Conservation (phyloP, 2,888 invertebrate species). For the Amphimallon solstitiale region DNA sequence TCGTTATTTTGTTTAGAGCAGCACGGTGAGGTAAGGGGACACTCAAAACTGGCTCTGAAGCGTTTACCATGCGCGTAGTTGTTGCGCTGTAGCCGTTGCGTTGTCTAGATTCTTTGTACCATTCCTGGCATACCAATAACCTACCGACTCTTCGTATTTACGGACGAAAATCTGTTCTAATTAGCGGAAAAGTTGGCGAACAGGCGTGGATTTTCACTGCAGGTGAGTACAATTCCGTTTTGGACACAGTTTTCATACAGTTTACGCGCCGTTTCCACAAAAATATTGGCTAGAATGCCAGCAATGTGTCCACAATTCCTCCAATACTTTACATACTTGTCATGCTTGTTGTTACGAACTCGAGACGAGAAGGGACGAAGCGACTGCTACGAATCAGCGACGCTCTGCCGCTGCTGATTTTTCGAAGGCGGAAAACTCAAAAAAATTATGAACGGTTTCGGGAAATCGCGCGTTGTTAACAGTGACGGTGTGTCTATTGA, state of each 20-base stretch:
- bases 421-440: conserved; percentile 51
- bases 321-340: conserved; percentile 83
- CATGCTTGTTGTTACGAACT: conserved; percentile 73
- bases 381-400: conserved; percentile 52
- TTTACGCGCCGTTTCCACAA: conserved; percentile 68
- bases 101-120: conserved; percentile 98
- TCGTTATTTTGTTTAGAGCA: conserved; percentile 3
- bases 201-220: conserved; percentile 73
- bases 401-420: conserved; percentile 46
- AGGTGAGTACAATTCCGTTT: conserved; percentile 77
- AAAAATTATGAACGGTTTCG: conserved; percentile 43
- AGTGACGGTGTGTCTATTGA: conserved; percentile 43
- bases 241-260: conserved; percentile 71
- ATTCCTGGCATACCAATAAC: conserved; percentile 95
- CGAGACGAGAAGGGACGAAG: conserved; percentile 60
- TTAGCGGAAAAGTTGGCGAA: conserved; percentile 70
- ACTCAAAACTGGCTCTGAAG: conserved; percentile 67
- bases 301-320: conserved; percentile 80
- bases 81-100: conserved; percentile 87
- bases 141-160: conserved; percentile 78
- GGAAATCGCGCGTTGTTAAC: conserved; percentile 43
- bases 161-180: conserved; percentile 75
- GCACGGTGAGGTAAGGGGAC: conserved; percentile 35
- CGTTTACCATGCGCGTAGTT: conserved; percentile 81
- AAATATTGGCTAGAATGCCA: conserved; percentile 76